phyloP scores from a whole-genome alignment of 1,140 invertebrate species.

The Nebria ingens region DNA sequence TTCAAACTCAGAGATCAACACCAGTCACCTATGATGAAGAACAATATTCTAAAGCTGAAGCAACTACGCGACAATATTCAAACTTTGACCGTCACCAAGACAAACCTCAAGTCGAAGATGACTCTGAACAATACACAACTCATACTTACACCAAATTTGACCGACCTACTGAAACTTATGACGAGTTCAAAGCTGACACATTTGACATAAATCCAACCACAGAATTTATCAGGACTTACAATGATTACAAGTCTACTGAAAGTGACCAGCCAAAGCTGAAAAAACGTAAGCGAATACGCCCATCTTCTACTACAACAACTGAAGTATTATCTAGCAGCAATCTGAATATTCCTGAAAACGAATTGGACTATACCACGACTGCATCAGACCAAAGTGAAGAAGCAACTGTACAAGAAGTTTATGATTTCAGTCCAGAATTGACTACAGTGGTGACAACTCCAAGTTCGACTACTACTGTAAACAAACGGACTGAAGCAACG shows the following conservation, averaged over 20 bases:
- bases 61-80: too few relatives aligned
- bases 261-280: not conserved
- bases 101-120: too few relatives aligned
- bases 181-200: not conserved
- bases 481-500: not conserved
- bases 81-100: too few relatives aligned
- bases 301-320: not conserved
- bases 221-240: not conserved
- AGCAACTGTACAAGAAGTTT: not conserved
- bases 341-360: not conserved
- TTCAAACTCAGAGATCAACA: too few relatives aligned
- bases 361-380: not conserved
- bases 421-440: not conserved
- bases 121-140: too few relatives aligned
- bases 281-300: not conserved
- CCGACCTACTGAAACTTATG: not conserved
- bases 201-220: not conserved
- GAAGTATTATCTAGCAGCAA: not conserved
- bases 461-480: not conserved
- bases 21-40: too few relatives aligned
- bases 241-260: not conserved
- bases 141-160: too few relatives aligned
- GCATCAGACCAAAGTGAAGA: not conserved
- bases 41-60: not conserved
- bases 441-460: not conserved